Evolutionary conservation across 2,888 invertebrate genomes (phyloP), one percentile per base, ranked within the genome.

Genomic region (Campoletis raptor): DNA sequence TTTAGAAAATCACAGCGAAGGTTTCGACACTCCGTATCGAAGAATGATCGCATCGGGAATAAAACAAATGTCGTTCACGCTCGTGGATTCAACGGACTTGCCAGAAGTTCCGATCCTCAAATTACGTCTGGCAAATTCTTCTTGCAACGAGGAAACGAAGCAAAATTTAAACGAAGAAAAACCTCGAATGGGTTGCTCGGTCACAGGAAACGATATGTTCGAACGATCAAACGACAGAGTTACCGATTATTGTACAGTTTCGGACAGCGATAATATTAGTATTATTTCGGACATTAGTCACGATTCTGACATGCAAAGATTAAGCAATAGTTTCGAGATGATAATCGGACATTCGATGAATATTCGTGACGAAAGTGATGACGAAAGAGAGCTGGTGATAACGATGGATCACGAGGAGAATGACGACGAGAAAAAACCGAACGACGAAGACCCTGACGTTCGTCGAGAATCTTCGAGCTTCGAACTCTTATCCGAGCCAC

Each of bases 221-320:
- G 86, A 88, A 9, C 72, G 72, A 18, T 48, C 82, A 5, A 86
- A 72, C 48, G 77, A 85, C 12, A 73, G 82, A 36, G 87, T 67
- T 21, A 77, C 6, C 40, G 89, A 90, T 40, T 89, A 88, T 83
- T 85, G 86, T 9, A 89, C 89, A 66, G 92, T 92, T 64, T 92
- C 92, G 2, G 93, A 94, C 86, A 92, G 92, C 48, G 94, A 94
- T 82, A 94, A 93, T 81, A 91, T 93, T 45, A 94, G 93, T 80
- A 89, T 94, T 18, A 88, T 92, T 40, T 93, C 93, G 1, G 87
- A 91, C 12, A 90, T 90, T 4, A 91, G 91, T 73, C 89, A 90
- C 61, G 89, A 88, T 30, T 90, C 92, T 1, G 92, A 90, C 70
- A 88, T 64, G 7, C 61, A 52, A 30, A 61, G 30, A 66, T 57